A percentile compares a stretch with the other conserved stretches of the same genome.
phyloP scores from a whole-genome alignment of 2,888 invertebrate genomes.

The Cremastobaeus sp. region DNA sequence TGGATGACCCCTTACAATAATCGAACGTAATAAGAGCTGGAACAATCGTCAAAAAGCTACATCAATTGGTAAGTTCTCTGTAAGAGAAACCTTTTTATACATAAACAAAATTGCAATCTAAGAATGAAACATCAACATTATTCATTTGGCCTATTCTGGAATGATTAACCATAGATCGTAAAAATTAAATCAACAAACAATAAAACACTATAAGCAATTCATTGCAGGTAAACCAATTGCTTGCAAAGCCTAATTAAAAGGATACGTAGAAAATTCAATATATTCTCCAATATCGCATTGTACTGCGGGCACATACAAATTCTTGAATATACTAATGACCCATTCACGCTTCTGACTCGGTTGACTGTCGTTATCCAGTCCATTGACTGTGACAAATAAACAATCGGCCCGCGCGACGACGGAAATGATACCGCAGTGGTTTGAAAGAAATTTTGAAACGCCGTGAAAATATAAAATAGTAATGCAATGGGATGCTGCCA shows the following conservation, averaged over 20 bases:
- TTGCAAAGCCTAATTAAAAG: constrained; percentile 17
- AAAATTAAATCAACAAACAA: too few species aligned
- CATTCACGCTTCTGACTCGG: constrained; percentile 6
- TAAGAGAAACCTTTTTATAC: too few species aligned
- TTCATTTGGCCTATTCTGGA: too few species aligned
- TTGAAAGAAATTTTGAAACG: constrained; percentile 29
- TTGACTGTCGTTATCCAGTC: constrained; percentile 15
- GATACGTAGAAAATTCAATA: background rate
- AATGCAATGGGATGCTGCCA: constrained; percentile 62
- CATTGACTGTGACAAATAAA: constrained; percentile 43
- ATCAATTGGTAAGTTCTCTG: too few species aligned
- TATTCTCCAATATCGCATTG: constrained; percentile 2
- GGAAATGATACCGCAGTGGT: constrained; percentile 8
- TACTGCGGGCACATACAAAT: background rate
- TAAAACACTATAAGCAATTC: constrained; percentile 16
- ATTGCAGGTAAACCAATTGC: constrained; percentile 1
- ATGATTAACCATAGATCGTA: too few species aligned
- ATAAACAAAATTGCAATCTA: too few species aligned
- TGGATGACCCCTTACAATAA: too few species aligned
- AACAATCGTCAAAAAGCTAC: too few species aligned
- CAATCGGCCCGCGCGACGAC: constrained; percentile 14
- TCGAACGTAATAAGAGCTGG: too few species aligned
- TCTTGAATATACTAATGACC: constrained; percentile 22
- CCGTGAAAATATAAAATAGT: constrained; percentile 40
- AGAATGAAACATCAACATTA: too few species aligned